These are phyloP conservation scores for Sebastes cheni DNA, from an alignment of 2,797 vertebrate genomes.

Conservation along the genomic window DNA sequence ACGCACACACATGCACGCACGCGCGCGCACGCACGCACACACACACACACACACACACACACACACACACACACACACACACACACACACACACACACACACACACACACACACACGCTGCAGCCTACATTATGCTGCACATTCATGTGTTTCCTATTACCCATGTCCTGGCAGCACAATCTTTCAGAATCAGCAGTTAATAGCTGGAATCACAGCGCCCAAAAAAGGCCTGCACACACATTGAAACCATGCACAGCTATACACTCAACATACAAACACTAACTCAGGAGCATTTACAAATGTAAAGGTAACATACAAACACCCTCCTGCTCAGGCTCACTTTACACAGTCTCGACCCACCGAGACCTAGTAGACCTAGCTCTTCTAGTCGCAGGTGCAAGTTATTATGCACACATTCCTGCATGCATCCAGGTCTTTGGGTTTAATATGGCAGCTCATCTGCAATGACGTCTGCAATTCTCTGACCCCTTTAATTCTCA, in stretches of 20 bases:
- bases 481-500: background rate
- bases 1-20: constrained; percentile 20
- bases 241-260: background rate
- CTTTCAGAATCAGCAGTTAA: constrained; percentile 61
- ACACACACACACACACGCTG: constrained; percentile 5
- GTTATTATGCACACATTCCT: constrained; percentile 48
- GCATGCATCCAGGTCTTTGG: constrained; percentile 18
- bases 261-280: background rate
- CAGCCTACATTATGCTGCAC: constrained; percentile 14
- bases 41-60: constrained; percentile 11
- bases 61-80: background rate
- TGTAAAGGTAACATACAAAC: background rate
- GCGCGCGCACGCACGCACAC: too few species aligned
- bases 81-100: constrained; percentile 26
- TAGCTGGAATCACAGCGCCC: constrained; percentile 27
- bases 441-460: constrained; percentile 22
- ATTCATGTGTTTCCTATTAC: constrained; percentile 75
- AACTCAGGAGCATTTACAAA: background rate
- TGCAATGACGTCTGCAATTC: background rate
- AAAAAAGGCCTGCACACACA: background rate
- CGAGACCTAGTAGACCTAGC: background rate
- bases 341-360: background rate
- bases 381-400: constrained; percentile 33
- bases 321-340: background rate
- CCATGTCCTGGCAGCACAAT: constrained; percentile 55